A percentile compares a stretch with the other conserved stretches of the same genome.
Conservation (phyloP, 30 jellyfish, hydroid and myxozoan species). For the Aurelia sp. region DNA sequence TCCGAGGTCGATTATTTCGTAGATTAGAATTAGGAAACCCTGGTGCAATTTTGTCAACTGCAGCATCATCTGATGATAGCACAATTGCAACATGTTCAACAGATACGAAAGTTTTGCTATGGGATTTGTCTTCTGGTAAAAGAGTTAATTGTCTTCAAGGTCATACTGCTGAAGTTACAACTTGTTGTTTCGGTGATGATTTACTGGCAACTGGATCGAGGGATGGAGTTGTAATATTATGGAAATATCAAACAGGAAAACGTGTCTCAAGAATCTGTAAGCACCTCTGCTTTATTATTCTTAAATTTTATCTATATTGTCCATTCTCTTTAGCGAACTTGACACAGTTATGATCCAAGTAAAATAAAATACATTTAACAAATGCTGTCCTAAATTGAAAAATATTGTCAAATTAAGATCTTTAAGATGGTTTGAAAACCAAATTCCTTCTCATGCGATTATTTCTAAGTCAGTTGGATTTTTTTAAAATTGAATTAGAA, state of each 20-base stretch:
- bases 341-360: no score
- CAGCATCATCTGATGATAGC: conserved; percentile 70
- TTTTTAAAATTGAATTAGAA: no score
- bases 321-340: no score
- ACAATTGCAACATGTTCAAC: conserved; percentile 88
- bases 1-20: conserved; percentile 73
- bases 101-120: conserved; percentile 72
- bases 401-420: not conserved
- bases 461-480: not conserved
- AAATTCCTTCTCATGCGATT: not conserved
- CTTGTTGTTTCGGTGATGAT: conserved; percentile 83
- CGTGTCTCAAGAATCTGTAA: conserved; percentile 81
- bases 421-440: no score
- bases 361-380: no score
- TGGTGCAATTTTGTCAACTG: conserved; percentile 76
- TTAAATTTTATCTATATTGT: no score
- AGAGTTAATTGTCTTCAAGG: conserved; percentile 72
- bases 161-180: conserved; percentile 87
- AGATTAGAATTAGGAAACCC: conserved; percentile 81
- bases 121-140: conserved; percentile 84
- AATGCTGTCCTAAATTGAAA: no score
- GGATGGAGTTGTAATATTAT: conserved; percentile 79
- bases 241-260: conserved; percentile 81
- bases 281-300: not conserved
- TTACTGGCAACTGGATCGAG: conserved; percentile 87